Evolutionary conservation across 1,140 invertebrate genomes (phyloP).

Genomic region (Calephelis virginiensis): DNA sequence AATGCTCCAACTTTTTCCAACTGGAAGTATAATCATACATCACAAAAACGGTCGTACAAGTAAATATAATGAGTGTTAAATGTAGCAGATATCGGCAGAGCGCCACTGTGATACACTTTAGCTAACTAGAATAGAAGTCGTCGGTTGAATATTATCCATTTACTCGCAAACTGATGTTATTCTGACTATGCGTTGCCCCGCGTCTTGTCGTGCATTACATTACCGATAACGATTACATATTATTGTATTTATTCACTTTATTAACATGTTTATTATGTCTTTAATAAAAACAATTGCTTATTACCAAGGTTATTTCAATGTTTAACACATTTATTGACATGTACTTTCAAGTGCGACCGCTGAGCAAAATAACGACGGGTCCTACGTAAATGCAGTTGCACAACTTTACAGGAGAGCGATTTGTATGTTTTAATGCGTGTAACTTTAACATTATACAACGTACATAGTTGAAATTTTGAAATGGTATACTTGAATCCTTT

Average conservation of each 20-base stretch:
- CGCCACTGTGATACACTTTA: slow-evolving; percentile 70
- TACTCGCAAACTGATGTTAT: slow-evolving; percentile 47
- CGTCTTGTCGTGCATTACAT: slow-evolving; percentile 60
- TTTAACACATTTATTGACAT: background rate
- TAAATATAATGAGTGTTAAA: slow-evolving; percentile 11
- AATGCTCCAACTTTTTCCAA: no score
- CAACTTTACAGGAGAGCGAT: no score
- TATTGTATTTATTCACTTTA: slow-evolving; percentile 76
- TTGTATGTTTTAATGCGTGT: no score
- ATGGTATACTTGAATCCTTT: no score
- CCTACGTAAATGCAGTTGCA: no score
- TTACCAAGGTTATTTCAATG: slow-evolving; percentile 37
- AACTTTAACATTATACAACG: no score
- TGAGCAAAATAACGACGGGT: background rate
- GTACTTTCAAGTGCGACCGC: background rate
- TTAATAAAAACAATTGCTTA: slow-evolving; percentile 77
- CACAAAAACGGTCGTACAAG: slow-evolving; percentile 26
- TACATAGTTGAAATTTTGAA: no score
- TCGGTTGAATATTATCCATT: slow-evolving; percentile 46
- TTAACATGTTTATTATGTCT: slow-evolving; percentile 77
- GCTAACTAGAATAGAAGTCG: slow-evolving; percentile 58
- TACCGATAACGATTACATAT: slow-evolving; percentile 64
- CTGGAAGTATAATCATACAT: no score
- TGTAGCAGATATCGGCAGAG: slow-evolving; percentile 47
- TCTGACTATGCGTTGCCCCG: slow-evolving; percentile 48